phyloP scores from a whole-genome alignment of 2,888 invertebrate genomes.

The Eudemis profundana region DNA sequence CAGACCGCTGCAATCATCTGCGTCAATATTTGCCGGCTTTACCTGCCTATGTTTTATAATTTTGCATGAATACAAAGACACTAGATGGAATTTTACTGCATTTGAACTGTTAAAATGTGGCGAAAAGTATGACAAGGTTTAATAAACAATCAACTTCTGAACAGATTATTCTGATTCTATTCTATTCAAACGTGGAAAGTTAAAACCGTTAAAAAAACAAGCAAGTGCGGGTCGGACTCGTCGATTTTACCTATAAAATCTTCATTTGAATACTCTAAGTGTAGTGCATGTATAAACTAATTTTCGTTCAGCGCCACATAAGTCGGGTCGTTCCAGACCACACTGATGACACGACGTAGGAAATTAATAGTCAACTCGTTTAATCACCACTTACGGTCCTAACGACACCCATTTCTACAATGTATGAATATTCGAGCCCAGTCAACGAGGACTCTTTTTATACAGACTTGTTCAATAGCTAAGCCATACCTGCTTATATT shows the following conservation, averaged over 20 bases:
- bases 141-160: no score
- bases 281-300: background rate
- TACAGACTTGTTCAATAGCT: background rate
- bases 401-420: constrained; percentile 56
- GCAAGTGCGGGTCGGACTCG: no score
- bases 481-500: background rate
- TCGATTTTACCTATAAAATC: background rate
- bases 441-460: background rate
- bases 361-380: constrained; percentile 40
- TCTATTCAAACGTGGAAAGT: no score
- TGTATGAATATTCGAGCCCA: constrained; percentile 41
- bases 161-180: no score
- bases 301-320: background rate
- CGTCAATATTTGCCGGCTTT: constrained; percentile 81
- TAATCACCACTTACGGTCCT: constrained; percentile 54
- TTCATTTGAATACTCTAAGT: no score
- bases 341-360: constrained; percentile 34
- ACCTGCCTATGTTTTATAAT: constrained; percentile 72
- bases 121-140: background rate
- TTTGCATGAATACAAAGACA: constrained; percentile 50
- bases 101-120: background rate
- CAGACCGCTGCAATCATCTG: constrained; percentile 80
- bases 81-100: background rate
- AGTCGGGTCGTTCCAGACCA: constrained; percentile 6
- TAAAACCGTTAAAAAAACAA: no score